Evolutionary conservation across 2,888 invertebrate species (phyloP).

Genomic region (Stenodera caucasica): DNA sequence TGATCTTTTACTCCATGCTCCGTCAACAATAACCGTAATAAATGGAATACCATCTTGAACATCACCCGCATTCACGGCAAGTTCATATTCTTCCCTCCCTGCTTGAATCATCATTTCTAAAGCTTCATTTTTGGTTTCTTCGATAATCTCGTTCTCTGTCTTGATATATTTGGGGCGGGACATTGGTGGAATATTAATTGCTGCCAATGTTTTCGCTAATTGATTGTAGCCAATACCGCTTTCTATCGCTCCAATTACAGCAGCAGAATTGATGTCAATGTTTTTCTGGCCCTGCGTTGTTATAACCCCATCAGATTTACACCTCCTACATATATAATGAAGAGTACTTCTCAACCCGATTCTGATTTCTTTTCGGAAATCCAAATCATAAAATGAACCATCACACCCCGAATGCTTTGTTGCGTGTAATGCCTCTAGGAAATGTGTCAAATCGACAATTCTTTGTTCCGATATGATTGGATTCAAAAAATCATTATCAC

Average conservation of each 20-base stretch:
- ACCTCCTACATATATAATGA: too few relatives aligned
- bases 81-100: slow-evolving; percentile 14
- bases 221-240: slow-evolving; percentile 1
- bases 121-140: slow-evolving; percentile 10
- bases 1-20: slow-evolving; percentile 33
- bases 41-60: slow-evolving; percentile 28
- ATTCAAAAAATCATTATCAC: too few relatives aligned
- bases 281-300: too few relatives aligned
- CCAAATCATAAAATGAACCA: too few relatives aligned
- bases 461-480: too few relatives aligned
- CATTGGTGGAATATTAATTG: slow-evolving; percentile 14
- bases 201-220: slow-evolving; percentile 8
- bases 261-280: too few relatives aligned
- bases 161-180: background rate
- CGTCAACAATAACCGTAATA: slow-evolving; percentile 33
- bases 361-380: too few relatives aligned
- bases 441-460: too few relatives aligned
- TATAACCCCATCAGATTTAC: too few relatives aligned
- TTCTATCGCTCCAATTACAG: slow-evolving; percentile 1
- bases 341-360: too few relatives aligned
- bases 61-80: slow-evolving; percentile 27
- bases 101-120: slow-evolving; percentile 12
- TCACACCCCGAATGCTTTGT: too few relatives aligned
- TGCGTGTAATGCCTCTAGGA: too few relatives aligned
- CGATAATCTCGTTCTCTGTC: background rate